Percentiles rank a stretch among this genome's conserved stretches.
Evolutionary conservation across 2,113 vertebrate genomes (phyloP).

Genomic region (Chaetodon auriga): DNA sequence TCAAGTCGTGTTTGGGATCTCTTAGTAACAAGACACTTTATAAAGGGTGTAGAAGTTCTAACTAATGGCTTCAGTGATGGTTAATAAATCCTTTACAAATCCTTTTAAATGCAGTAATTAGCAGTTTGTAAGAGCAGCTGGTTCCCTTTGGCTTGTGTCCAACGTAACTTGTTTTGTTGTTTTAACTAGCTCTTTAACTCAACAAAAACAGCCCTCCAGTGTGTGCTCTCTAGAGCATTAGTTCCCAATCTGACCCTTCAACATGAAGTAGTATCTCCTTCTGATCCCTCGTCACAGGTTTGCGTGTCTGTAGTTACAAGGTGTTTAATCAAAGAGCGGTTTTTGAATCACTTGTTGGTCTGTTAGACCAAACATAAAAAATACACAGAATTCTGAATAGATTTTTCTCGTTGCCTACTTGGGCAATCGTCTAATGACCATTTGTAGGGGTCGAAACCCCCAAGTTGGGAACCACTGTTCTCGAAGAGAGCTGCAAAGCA

Average conservation of each 20-base stretch:
- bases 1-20: background rate
- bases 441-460: background rate
- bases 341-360: background rate
- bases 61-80: background rate
- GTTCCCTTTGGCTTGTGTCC: background rate
- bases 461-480: background rate
- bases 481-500: background rate
- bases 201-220: background rate
- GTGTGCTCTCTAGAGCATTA: background rate
- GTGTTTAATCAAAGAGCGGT: background rate
- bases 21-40: background rate
- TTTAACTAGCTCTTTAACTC: background rate
- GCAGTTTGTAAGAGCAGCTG: background rate
- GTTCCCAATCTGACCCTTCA: background rate
- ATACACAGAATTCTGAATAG: background rate
- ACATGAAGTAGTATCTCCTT: background rate
- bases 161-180: background rate
- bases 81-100: background rate
- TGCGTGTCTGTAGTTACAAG: background rate
- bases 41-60: background rate
- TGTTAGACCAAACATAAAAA: background rate
- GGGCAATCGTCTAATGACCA: background rate
- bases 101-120: background rate
- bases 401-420: background rate
- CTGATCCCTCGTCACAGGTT: background rate